phyloP scores from a whole-genome alignment of 1,140 invertebrate genomes.

The Drosophila kohkoa region DNA sequence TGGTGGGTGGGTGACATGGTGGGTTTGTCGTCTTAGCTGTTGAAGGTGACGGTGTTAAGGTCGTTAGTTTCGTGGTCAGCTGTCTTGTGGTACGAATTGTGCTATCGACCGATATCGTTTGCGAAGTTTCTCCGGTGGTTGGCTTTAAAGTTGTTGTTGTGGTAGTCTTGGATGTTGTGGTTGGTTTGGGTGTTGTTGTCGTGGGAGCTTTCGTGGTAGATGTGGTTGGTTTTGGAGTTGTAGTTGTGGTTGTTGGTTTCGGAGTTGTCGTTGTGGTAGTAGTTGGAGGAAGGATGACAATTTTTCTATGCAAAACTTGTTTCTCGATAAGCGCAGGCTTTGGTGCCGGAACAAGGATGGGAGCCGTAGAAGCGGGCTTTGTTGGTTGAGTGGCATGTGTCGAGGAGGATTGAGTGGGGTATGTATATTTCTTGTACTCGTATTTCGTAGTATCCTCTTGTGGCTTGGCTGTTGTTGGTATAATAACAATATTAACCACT shows the following conservation, averaged over 20 bases:
- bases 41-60: background rate
- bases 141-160: conserved; percentile 49
- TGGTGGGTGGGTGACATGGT: too few species aligned
- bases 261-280: conserved; percentile 1
- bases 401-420: background rate
- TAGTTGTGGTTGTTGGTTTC: conserved; percentile 1
- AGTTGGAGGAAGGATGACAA: background rate
- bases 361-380: background rate
- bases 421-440: too few species aligned
- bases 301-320: too few species aligned
- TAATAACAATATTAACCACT: background rate
- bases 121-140: background rate
- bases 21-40: conserved; percentile 8
- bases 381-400: background rate
- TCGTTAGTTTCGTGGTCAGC: background rate
- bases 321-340: too few species aligned
- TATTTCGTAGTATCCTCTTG: too few species aligned
- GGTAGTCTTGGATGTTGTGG: background rate
- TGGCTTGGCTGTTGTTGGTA: conserved; percentile 14
- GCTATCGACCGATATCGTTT: conserved; percentile 1
- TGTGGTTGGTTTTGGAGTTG: background rate
- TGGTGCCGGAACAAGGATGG: background rate
- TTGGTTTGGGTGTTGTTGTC: background rate
- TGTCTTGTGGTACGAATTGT: conserved; percentile 14
- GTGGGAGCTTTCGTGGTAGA: background rate